Base-by-base conservation (phyloP, 2,797 vertebrate genomes). In the Rallus crepitans region DNA sequence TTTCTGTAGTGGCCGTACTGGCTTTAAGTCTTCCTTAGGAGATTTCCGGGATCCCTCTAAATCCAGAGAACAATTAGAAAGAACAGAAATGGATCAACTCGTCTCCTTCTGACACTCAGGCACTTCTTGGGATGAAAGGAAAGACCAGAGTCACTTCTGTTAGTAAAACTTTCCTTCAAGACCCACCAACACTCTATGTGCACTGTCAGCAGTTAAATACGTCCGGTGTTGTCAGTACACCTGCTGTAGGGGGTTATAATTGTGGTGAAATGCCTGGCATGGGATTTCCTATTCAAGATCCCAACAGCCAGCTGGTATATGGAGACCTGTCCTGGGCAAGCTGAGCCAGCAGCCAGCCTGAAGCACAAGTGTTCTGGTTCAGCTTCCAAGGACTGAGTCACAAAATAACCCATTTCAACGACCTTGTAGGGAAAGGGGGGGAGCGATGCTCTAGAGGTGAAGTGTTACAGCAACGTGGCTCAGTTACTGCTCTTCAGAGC, bases 21-120 rank as follows among this genome's bases (percentile, higher is more conserved):
- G 97, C 33, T 98, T 98, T 61, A 98, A 97, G 28, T 95, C 96
- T 95, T 95, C 97, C 91, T 91, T 94, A 50, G 91, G 95, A 84
- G 94, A 86, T 70, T 93, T 95, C 24, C 48, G 76, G 91, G 97
- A 96, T 95, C 93, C 93, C 35, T 97, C 99, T 99, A 92, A 39
- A 69, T 28, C 92, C 1, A 86, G 45, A 95, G 76, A 96, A 48
- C 59, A 94, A 69, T 87, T 33, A 96, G 77, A 76, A 84, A 86
- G 25, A 70, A 60, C 2, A 85, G 23, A 52, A 72, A 81, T 25
- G 17, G 3, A 39, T 21, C 15, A 69, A n/a, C 42, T 45, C 42
- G 2, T 20, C 53, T 87, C 42, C n/a, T 50, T 47, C 35, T 10
- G 65, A 21, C 57, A 65, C 7, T 18, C 24, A 55, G 30, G 12